Conservation (phyloP, 2,797 vertebrate species). For the Phaenicophaeus curvirostris region DNA sequence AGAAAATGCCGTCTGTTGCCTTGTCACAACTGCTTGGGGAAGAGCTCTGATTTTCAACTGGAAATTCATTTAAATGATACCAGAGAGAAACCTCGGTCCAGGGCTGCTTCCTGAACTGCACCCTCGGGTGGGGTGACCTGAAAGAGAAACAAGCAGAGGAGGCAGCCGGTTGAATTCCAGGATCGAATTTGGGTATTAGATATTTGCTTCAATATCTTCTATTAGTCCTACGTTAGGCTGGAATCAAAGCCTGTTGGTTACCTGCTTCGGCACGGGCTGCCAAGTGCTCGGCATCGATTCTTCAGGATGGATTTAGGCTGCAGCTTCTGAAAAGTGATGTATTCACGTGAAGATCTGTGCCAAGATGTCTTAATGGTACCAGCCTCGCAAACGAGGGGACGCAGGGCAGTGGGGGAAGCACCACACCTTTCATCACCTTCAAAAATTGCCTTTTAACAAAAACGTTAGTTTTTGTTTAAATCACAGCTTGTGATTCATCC, state of each 20-base stretch:
- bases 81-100: background rate
- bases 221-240: background rate
- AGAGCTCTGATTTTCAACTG: background rate
- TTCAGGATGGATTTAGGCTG: background rate
- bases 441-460: too few relatives aligned
- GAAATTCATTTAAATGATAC: background rate
- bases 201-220: background rate
- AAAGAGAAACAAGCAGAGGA: background rate
- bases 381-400: too few relatives aligned
- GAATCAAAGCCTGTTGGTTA: background rate
- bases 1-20: slow-evolving; percentile 52
- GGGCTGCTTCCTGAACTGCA: background rate
- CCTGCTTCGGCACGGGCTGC: background rate
- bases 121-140: background rate
- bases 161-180: background rate
- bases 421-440: accelerated
- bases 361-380: background rate
- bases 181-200: background rate
- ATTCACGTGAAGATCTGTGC: background rate
- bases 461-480: too few relatives aligned
- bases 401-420: background rate
- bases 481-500: too few relatives aligned
- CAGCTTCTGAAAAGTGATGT: background rate
- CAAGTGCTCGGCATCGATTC: background rate
- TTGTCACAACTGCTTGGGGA: slow-evolving; percentile 34